phyloP scores from a whole-genome alignment of 2,888 invertebrate genomes.

The Selenia dentaria region DNA sequence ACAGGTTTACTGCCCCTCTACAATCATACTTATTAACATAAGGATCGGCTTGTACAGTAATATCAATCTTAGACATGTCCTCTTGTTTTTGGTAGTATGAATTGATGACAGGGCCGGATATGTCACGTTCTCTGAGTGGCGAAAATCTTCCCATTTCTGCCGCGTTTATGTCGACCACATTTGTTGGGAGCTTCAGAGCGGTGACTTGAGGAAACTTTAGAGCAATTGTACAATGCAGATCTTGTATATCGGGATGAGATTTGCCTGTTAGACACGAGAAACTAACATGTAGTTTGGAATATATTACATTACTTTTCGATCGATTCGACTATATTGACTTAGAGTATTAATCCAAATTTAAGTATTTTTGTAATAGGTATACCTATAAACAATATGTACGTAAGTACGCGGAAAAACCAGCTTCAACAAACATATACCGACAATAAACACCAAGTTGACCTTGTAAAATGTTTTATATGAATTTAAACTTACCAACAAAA shows the following conservation, averaged over 20 bases:
- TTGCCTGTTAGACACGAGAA: conserved; percentile 43
- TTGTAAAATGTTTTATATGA: too few species aligned
- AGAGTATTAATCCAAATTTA: too few species aligned
- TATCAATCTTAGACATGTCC: conserved; percentile 54
- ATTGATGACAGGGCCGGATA: conserved; percentile 85
- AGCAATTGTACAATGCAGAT: conserved; percentile 73
- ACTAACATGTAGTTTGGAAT: neutral
- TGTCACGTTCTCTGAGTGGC: conserved; percentile 86
- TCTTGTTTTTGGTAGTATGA: conserved; percentile 65
- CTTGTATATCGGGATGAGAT: conserved; percentile 50
- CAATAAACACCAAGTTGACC: too few species aligned
- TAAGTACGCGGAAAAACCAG: too few species aligned
- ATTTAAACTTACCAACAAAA: conserved; percentile 29
- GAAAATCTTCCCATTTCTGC: conserved; percentile 87
- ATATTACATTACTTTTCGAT: too few species aligned
- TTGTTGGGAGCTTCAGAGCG: conserved; percentile 85
- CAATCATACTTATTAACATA: conserved; percentile 89
- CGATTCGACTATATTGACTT: too few species aligned
- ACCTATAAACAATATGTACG: too few species aligned
- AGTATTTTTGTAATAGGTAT: too few species aligned
- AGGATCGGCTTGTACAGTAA: conserved; percentile 75
- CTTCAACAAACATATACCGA: too few species aligned
- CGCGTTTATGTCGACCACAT: conserved; percentile 86
- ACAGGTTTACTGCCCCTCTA: conserved; percentile 86
- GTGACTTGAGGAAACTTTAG: conserved; percentile 80